phyloP scores from a whole-genome alignment of 2,113 vertebrate species.

The Galemys pyrenaicus region DNA sequence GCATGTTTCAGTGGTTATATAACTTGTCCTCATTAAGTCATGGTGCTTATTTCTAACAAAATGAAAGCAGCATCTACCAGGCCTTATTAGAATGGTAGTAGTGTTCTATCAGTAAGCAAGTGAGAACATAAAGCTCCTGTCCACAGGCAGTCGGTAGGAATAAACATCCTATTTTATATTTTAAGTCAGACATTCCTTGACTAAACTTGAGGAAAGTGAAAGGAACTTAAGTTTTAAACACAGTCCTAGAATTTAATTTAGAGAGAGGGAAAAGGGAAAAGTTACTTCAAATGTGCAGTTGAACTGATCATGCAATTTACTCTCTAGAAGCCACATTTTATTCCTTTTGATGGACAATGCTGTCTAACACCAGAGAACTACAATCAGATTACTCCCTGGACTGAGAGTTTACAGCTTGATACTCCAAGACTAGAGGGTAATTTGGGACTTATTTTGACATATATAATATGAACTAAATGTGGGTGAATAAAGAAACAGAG shows the following conservation, averaged over 20 bases:
- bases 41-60: neutral
- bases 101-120: neutral
- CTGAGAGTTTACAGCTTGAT: neutral
- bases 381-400: neutral
- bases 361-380: neutral
- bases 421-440: neutral
- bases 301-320: constrained; percentile 19
- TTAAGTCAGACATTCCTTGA: constrained; percentile 9
- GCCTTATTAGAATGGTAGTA: neutral
- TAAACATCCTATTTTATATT: constrained; percentile 26
- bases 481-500: neutral
- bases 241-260: constrained; percentile 40
- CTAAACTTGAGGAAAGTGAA: constrained; percentile 27
- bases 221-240: constrained; percentile 47
- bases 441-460: neutral
- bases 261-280: neutral
- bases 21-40: neutral
- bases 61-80: neutral
- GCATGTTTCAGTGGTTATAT: neutral
- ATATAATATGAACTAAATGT: neutral
- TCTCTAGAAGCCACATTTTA: neutral
- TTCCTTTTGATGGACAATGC: neutral
- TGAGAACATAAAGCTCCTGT: neutral
- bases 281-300: constrained; percentile 50
- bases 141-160: neutral